Evolutionary conservation across 2,797 vertebrate genomes (phyloP), one percentile per base, ranked within the genome.

Genomic region (Cichlasoma orientale): DNA sequence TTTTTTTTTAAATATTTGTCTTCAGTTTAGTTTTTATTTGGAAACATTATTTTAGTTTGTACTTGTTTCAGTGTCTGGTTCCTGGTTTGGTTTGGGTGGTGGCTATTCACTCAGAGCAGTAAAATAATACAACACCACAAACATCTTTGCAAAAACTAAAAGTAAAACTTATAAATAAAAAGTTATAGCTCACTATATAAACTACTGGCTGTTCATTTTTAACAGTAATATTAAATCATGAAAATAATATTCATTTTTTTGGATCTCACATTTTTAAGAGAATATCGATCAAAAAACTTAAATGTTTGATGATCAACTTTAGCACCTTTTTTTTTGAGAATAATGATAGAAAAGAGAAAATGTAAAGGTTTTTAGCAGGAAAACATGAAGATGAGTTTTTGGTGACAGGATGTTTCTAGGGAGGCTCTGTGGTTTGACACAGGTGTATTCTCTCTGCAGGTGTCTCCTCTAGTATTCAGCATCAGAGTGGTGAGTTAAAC

Each of bases 401-500:
- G 61, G 41, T 66, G 5, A 66, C 59, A 25, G 41, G 23, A 44
- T 44, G 13, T 16, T 13, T 44, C 4, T 16, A 44, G 38, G 38
- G 12, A 13, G 4, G 12, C 41, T 16, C 11, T 0, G 4, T 44
- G 36, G 50, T 27, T 63, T 59, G 31, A 63, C 31, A 38, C 66
- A 6, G 56, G 10, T 61, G 5, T 6, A 19, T 14, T 54, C 56
- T 36, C 21, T 47, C 3, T 55, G 16, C 56, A 82, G 76, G 5
- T 75, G 44, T 77, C 0, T 78, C 47, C 3, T 59, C 50, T 54
- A 56, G 61, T 52, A 72, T 69, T 56, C 81, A 86, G n/a, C 66
- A 81, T 69, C 4, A 78, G 52, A 80, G 72, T 4, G 55, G 80
- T 86, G 72, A 69, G 84, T 77, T 77, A 1, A 47, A 0, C 61